Conservation (phyloP, 2,888 invertebrate species). For the Agelastica alni region DNA sequence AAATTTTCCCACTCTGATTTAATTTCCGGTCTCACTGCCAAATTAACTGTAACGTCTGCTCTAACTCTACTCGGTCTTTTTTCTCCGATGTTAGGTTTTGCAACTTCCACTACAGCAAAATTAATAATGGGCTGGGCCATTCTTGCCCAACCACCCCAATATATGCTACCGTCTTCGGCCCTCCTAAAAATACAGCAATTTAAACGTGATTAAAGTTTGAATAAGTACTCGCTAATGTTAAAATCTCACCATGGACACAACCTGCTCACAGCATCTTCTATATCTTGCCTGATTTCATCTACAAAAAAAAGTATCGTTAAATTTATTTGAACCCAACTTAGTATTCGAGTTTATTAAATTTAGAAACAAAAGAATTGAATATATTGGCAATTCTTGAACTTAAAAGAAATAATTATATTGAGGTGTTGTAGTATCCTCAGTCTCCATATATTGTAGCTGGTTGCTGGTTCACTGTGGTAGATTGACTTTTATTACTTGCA, state of each 20-base stretch:
- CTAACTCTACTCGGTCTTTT: constrained; percentile 93
- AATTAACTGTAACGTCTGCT: constrained; percentile 91
- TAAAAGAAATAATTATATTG: too few species aligned
- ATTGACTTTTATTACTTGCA: too few species aligned
- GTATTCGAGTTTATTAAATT: too few species aligned
- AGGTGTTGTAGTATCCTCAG: too few species aligned
- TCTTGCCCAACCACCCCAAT: constrained; percentile 98
- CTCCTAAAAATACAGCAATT: constrained; percentile 60
- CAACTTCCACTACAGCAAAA: constrained; percentile 94
- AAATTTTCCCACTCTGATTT: constrained; percentile 97
- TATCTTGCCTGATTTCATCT: constrained; percentile 98
- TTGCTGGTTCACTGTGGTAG: neutral
- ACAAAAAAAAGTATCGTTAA: too few species aligned
- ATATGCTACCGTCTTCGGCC: constrained; percentile 81
- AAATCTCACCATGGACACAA: constrained; percentile 86
- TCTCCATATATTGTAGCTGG: too few species aligned
- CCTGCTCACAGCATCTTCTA: constrained; percentile 95
- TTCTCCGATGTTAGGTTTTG: constrained; percentile 90
- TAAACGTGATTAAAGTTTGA: constrained; percentile 7
- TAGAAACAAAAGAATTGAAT: too few species aligned
- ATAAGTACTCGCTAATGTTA: constrained; percentile 1
- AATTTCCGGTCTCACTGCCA: constrained; percentile 88
- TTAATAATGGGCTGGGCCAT: constrained; percentile 95
- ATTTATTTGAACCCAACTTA: too few species aligned
- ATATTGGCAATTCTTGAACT: too few species aligned